Evolutionary conservation across 2,113 vertebrate genomes (phyloP).

Genomic region (Corythornis cristatus): DNA sequence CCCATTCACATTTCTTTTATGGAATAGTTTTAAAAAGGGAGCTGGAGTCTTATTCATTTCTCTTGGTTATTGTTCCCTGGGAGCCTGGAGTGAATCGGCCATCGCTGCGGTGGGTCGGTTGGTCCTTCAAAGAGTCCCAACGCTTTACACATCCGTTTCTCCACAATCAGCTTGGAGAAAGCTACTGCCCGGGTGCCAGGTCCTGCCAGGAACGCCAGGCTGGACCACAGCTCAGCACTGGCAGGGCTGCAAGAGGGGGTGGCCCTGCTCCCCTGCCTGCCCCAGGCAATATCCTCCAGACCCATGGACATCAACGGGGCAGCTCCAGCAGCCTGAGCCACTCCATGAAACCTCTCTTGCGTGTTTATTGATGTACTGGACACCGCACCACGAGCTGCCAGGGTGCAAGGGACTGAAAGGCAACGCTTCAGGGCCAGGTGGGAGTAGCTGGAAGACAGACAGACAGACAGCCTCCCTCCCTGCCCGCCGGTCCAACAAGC

Average conservation of each 20-base stretch:
- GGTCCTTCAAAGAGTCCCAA: conserved; percentile 57
- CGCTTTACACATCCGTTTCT: conserved; percentile 54
- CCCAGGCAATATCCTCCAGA: rapidly evolving
- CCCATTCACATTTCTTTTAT: conserved; percentile 71
- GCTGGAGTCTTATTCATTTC: conserved; percentile 68
- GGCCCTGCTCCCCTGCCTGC: neutral
- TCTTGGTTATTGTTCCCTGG: conserved; percentile 69
- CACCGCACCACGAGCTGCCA: neutral
- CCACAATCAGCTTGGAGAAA: conserved; percentile 45
- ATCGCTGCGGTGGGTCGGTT: conserved; percentile 57
- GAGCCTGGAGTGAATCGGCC: conserved; percentile 54
- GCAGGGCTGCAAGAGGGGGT: neutral
- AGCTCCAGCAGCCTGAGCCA: neutral
- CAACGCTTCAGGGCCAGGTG: neutral
- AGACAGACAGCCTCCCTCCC: conserved; percentile 7
- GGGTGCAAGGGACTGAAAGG: neutral
- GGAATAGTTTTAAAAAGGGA: conserved; percentile 66
- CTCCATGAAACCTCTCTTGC: rapidly evolving
- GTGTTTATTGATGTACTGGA: neutral
- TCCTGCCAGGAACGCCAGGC: neutral
- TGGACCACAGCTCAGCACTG: neutral
- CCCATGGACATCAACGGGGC: neutral
- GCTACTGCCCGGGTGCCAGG: conserved; percentile 32
- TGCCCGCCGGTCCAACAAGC: neutral
- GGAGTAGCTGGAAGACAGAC: neutral